Base-by-base conservation (phyloP, 2,797 vertebrate species). In the Cheracebus regulus region DNA sequence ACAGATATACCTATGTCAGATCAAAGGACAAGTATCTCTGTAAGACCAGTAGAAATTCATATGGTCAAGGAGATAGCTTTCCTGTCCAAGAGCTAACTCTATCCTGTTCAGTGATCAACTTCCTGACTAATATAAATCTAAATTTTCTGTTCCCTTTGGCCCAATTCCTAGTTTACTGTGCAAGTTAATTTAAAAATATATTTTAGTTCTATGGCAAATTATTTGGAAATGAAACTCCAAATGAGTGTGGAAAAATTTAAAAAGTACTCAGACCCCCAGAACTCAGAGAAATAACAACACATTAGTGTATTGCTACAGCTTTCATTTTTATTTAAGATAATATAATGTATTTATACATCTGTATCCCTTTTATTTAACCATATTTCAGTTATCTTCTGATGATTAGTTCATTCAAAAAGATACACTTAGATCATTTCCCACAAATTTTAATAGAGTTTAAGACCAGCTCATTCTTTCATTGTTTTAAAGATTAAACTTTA, bases 181-280 rank as follows among this genome's bases (percentile, higher is more conserved):
- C 28, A 90, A 88, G 33, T 94, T 95, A 93, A 79, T 84, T 96
- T 36, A 73, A 82, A 61, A 58, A 36, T 88, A 5, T 75, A 3
- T 73, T 64, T 94, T 83, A 75, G 30, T 79, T 30, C 88, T 80
- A 86, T 4, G 84, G 10, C 33, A 88, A 90, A 84, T 57, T 87
- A 83, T 97, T 95, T 95, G 55, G 39, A 83, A 97, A 50, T 48
- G 55, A 80, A 82, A 58, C 8, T 92, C 30, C 83, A 44, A 88
- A 57, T 30, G 24, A 88, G 13, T 50, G 14, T 7, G 13, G 64
- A 79, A 79, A 73, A 33, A 2, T 76, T 36, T 86, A 26, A 86
- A 90, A 91, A 52, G 30, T 44, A 67, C 9, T 5, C 50, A 87
- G 36, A 92, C 84, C 17, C 26, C 52, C 24, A 82, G n/a, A 87